These are phyloP conservation scores for Salvelinus alpinus DNA, from an alignment of 2,113 vertebrate genomes.

Conservation along the genomic window DNA sequence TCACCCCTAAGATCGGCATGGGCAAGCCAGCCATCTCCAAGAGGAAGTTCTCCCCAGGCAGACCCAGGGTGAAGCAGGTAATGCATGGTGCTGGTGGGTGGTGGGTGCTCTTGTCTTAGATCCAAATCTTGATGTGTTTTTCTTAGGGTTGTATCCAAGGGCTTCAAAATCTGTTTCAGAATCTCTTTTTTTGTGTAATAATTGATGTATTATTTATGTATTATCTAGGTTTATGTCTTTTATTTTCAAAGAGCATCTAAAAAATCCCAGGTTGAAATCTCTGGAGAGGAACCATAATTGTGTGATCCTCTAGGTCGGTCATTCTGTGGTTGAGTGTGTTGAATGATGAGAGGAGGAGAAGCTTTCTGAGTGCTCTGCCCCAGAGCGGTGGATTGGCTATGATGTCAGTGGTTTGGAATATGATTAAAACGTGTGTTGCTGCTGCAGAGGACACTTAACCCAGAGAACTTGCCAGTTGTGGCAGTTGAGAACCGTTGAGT, in stretches of 20 bases:
- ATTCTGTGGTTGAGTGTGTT: not conserved
- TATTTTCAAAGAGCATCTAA: no score
- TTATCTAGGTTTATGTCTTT: not conserved
- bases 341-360: not conserved
- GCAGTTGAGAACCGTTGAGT: no score
- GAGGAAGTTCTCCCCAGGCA: constrained; percentile 98
- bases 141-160: not conserved
- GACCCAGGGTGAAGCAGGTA: constrained; percentile 97
- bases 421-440: no score
- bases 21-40: constrained; percentile 98
- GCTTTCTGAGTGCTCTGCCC: not conserved
- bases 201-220: not conserved
- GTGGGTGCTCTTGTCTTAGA: no score
- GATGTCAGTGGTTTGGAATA: constrained; percentile 5
- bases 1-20: constrained; percentile 98
- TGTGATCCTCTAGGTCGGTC: not conserved
- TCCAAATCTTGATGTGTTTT: not conserved
- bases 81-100: constrained; percentile 42
- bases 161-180: not conserved
- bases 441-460: no score
- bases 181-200: no score
- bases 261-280: not conserved
- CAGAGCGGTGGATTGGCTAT: not conserved
- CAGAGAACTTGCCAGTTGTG: no score
- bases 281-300: not conserved